These are phyloP conservation scores for Gymnothorax javanicus DNA, from an alignment of 2,797 vertebrate genomes.

Conservation along the genomic window DNA sequence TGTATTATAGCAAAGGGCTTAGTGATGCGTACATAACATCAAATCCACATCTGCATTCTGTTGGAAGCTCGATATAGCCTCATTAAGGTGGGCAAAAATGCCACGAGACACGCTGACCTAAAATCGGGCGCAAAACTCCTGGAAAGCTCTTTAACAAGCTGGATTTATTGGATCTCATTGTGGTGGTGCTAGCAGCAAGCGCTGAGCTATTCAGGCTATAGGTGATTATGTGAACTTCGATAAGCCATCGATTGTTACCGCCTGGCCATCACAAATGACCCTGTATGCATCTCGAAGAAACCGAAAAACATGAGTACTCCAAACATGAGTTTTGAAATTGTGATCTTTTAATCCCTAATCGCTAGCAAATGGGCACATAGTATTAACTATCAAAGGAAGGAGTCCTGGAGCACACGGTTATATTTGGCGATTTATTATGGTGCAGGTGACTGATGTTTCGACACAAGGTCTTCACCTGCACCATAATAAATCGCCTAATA, in stretches of 20 bases:
- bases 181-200: neutral
- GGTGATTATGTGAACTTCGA: neutral
- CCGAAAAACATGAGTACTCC: neutral
- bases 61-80: neutral
- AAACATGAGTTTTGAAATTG: neutral
- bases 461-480: no score
- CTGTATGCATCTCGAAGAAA: neutral
- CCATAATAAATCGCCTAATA: no score
- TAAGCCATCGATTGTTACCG: neutral
- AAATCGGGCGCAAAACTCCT: neutral
- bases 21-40: neutral
- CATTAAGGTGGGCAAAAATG: neutral
- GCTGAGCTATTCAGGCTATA: neutral
- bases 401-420: no score
- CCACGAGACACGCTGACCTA: neutral
- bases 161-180: neutral
- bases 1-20: neutral
- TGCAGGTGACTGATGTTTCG: no score
- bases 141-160: neutral
- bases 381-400: neutral
- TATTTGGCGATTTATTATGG: no score
- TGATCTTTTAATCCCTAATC: neutral
- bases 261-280: neutral
- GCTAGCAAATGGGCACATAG: neutral
- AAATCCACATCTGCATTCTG: neutral